These are phyloP conservation scores for Copsychus sechellarum DNA, from an alignment of 2,113 vertebrate species.

Conservation along the genomic window DNA sequence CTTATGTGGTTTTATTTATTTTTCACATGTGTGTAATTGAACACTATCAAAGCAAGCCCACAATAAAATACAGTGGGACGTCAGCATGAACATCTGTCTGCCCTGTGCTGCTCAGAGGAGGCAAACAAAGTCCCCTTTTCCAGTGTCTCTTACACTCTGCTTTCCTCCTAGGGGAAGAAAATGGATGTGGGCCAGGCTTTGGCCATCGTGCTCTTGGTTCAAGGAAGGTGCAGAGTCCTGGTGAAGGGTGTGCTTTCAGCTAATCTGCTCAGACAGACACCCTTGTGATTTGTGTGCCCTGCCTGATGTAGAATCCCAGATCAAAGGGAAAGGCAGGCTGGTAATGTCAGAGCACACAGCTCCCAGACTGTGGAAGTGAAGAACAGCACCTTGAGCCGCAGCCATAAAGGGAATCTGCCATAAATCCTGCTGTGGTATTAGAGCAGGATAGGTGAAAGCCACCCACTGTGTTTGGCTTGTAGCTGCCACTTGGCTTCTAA, in stretches of 20 bases:
- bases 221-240: neutral
- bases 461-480: neutral
- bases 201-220: neutral
- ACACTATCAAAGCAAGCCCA: neutral
- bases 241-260: neutral
- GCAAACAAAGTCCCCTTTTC: neutral
- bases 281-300: neutral
- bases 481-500: neutral
- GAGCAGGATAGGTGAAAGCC: neutral
- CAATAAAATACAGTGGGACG: neutral
- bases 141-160: neutral
- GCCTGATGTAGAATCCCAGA: neutral
- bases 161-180: neutral
- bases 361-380: neutral
- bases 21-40: slow-evolving; percentile 20
- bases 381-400: slow-evolving; percentile 9
- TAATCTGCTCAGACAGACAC: neutral
- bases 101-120: neutral
- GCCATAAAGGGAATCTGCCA: neutral
- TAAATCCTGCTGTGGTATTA: slow-evolving; percentile 8
- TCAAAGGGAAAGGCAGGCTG: slow-evolving; percentile 2
- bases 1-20: slow-evolving; percentile 34
- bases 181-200: too few relatives aligned
- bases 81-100: slow-evolving; percentile 37
- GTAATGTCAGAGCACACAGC: neutral